Conservation (phyloP, 53 echinoderm and acorn worm species). For the Actinopyga echinites region DNA sequence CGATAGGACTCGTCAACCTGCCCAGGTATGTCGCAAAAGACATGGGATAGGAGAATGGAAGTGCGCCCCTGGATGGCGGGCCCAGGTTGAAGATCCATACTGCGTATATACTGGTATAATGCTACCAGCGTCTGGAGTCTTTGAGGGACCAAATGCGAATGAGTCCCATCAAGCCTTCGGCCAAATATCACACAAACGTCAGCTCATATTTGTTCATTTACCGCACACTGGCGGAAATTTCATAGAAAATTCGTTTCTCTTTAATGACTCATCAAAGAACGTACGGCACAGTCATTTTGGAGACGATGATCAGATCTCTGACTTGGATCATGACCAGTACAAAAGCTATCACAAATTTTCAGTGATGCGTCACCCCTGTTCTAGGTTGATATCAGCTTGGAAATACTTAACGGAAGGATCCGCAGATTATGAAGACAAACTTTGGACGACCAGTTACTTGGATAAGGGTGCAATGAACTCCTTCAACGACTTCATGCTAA, state of each 20-base stretch:
- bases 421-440: not conserved
- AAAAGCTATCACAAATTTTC: constrained; percentile 21
- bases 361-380: constrained; percentile 8
- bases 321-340: not conserved
- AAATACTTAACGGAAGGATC: not conserved
- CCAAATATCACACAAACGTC: not conserved
- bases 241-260: constrained; percentile 24
- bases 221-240: constrained; percentile 3
- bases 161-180: too few species aligned
- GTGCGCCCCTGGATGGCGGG: too few species aligned
- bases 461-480: not conserved
- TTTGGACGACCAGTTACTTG: not conserved
- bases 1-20: too few species aligned
- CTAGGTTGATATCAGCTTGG: constrained; percentile 9
- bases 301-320: not conserved
- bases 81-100: too few species aligned
- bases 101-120: too few species aligned
- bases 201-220: not conserved
- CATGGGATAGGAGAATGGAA: too few species aligned
- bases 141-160: not conserved
- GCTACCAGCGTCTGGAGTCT: not conserved
- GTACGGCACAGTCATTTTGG: not conserved
- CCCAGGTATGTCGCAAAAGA: too few species aligned
- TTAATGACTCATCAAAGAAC: not conserved
- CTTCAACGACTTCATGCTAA: not conserved